Evolutionary conservation across 2,113 vertebrate genomes (phyloP).

Genomic region (Pantherophis guttatus): DNA sequence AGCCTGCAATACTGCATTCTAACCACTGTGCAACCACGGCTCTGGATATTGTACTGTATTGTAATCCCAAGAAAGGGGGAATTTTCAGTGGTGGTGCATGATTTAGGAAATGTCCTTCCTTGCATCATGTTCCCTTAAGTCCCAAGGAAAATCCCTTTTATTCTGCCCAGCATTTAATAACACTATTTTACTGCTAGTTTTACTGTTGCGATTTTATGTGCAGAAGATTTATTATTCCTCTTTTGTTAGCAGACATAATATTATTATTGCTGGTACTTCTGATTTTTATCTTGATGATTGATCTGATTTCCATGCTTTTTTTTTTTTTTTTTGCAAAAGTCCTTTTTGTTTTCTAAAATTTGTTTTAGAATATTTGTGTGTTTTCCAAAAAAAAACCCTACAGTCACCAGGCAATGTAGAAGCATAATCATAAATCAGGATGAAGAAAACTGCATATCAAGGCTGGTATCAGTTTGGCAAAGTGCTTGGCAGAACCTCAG

Average conservation of each 20-base stretch:
- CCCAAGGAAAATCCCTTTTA: not conserved
- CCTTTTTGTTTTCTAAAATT: not conserved
- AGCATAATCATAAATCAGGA: not conserved
- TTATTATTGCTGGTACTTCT: not conserved
- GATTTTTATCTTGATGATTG: not conserved
- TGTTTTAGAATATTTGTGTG: not conserved
- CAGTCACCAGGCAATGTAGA: not conserved
- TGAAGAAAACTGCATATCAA: not conserved
- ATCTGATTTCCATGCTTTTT: not conserved
- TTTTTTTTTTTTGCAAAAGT: not conserved
- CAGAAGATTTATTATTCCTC: not conserved
- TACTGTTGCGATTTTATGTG: not conserved
- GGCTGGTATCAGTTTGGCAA: not conserved
- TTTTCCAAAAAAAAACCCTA: not conserved
- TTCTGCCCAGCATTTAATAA: not conserved
- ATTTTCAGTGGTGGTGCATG: not conserved
- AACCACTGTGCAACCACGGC: no score
- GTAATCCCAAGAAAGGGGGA: not conserved
- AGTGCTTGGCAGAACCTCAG: not conserved
- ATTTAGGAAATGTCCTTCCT: not conserved
- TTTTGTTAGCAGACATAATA: not conserved
- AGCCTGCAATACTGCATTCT: no score
- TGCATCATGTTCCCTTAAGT: not conserved
- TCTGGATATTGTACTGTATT: no score
- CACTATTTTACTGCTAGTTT: not conserved